Conservation (phyloP, 2,888 invertebrate species). For the Hoplodrina blanda region DNA sequence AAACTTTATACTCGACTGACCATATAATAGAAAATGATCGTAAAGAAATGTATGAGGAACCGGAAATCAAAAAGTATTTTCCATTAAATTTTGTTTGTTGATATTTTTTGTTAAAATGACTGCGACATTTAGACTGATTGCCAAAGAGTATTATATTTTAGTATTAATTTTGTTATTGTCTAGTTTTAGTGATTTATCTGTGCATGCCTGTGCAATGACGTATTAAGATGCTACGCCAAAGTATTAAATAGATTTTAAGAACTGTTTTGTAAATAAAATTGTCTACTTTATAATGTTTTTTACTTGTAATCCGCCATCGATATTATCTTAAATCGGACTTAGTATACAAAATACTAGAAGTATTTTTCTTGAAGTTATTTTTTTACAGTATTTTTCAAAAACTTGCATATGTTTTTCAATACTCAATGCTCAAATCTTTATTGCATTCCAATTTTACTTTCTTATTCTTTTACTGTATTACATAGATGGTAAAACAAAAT, state of each 20-base stretch:
- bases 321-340: not conserved
- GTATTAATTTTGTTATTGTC: slow-evolving; percentile 72
- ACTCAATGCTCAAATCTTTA: too few relatives aligned
- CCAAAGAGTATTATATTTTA: slow-evolving; percentile 82
- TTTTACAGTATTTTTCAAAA: not conserved
- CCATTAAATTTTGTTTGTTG: slow-evolving; percentile 82
- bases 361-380: too few relatives aligned
- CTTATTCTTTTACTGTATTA: too few relatives aligned
- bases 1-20: slow-evolving; percentile 64
- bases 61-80: slow-evolving; percentile 81
- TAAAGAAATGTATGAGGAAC: slow-evolving; percentile 69
- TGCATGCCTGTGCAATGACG: slow-evolving; percentile 66
- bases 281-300: slow-evolving; percentile 40
- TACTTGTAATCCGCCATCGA: not conserved
- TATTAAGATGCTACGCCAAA: slow-evolving; percentile 70
- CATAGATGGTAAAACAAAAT: too few relatives aligned
- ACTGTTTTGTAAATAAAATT: slow-evolving; percentile 80
- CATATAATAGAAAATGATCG: slow-evolving; percentile 64
- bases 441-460: too few relatives aligned
- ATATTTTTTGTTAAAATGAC: slow-evolving; percentile 62
- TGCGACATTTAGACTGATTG: slow-evolving; percentile 80
- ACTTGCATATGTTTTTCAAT: too few relatives aligned
- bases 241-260: slow-evolving; percentile 68
- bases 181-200: slow-evolving; percentile 66
- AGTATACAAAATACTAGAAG: not conserved